Conservation (phyloP, 2,113 vertebrate species). For the Marcusenius ussheri region DNA sequence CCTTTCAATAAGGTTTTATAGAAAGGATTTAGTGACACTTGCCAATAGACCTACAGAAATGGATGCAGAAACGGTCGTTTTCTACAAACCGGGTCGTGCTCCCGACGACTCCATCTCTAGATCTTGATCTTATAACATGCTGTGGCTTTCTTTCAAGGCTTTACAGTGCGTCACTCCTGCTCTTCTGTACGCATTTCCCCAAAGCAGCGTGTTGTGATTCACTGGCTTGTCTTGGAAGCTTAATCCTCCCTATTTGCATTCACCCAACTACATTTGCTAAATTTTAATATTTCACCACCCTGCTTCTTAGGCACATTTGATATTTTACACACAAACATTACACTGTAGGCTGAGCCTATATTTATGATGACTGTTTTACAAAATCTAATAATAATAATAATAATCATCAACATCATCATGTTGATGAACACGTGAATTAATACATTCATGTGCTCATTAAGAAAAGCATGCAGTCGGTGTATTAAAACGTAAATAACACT, state of each 20-base stretch:
- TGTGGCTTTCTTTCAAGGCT: not conserved
- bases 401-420: not conserved
- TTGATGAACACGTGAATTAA: not conserved
- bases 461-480: not conserved
- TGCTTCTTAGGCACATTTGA: not conserved
- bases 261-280: not conserved
- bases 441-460: not conserved
- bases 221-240: not conserved
- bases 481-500: not conserved
- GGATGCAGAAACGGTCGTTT: not conserved
- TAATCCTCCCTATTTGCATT: conserved; percentile 2
- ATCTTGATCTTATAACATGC: not conserved
- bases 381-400: not conserved
- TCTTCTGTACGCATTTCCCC: not conserved
- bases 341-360: not conserved
- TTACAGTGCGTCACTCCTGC: not conserved
- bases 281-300: not conserved
- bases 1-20: not conserved
- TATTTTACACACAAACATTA: not conserved
- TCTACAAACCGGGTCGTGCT: not conserved
- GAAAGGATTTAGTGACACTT: not conserved
- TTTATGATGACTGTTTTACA: not conserved
- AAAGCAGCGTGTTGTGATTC: not conserved
- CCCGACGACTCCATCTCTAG: not conserved
- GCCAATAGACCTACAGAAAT: not conserved